Evolutionary conservation across 2,888 invertebrate species (phyloP).

Genomic region (Ochropleura leucogaster): DNA sequence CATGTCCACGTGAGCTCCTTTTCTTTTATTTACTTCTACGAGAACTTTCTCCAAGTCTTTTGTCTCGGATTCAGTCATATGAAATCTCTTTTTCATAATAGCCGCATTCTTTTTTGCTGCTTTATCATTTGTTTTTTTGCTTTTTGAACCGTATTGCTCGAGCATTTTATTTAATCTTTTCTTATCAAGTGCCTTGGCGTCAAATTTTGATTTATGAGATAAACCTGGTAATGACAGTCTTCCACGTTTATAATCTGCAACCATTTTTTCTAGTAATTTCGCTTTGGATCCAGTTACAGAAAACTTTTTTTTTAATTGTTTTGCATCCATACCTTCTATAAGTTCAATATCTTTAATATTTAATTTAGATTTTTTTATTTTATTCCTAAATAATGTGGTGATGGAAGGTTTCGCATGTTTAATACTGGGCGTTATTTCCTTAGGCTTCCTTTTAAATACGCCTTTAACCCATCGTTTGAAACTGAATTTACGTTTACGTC

Average conservation of each 20-base stretch:
- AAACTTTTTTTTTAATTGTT: constrained; percentile 65
- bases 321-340: constrained; percentile 59
- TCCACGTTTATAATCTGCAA: constrained; percentile 69
- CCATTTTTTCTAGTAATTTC: constrained; percentile 67
- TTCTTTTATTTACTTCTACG: constrained; percentile 26
- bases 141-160: constrained; percentile 58
- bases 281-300: constrained; percentile 65
- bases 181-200: constrained; percentile 65
- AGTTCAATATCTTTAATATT: constrained; percentile 65
- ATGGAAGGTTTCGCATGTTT: constrained; percentile 21
- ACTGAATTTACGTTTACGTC: constrained; percentile 5
- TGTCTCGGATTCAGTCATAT: constrained; percentile 26
- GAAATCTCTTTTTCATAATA: constrained; percentile 43
- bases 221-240: constrained; percentile 63
- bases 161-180: constrained; percentile 63
- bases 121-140: constrained; percentile 49
- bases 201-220: constrained; percentile 63
- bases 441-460: constrained; percentile 38
- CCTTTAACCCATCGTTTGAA: constrained; percentile 32
- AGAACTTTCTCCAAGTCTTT: constrained; percentile 39
- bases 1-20: constrained; percentile 30
- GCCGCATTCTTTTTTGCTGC: constrained; percentile 36
- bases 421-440: constrained; percentile 11
- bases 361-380: constrained; percentile 59
- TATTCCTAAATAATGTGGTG: constrained; percentile 64